Conservation (phyloP, 2,797 vertebrate species). For the Picus viridis region DNA sequence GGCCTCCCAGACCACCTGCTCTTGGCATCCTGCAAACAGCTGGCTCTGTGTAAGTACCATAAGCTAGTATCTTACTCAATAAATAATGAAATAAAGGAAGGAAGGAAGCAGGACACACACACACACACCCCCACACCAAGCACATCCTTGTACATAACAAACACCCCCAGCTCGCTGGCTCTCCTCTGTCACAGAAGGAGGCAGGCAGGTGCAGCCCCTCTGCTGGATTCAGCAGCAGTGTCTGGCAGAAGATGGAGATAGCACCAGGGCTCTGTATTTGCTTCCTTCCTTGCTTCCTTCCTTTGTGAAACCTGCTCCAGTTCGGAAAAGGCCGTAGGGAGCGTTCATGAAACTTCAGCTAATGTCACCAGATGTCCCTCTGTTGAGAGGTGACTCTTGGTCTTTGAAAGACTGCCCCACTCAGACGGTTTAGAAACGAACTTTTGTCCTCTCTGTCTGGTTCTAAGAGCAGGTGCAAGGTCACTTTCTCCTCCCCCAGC, state of each 20-base stretch:
- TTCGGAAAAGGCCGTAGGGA: constrained; percentile 60
- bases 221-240: background rate
- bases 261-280: background rate
- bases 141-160: constrained; percentile 51
- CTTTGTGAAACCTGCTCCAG: constrained; percentile 26
- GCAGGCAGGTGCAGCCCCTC: constrained; percentile 17
- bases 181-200: background rate
- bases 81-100: constrained; percentile 82
- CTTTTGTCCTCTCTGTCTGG: constrained; percentile 25
- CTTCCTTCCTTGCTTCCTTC: background rate
- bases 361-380: constrained; percentile 71
- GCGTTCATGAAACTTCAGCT: constrained; percentile 47
- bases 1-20: constrained; percentile 84
- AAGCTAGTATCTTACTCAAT: constrained; percentile 82
- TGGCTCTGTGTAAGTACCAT: constrained; percentile 80
- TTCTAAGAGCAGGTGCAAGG: background rate
- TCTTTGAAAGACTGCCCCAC: constrained; percentile 53
- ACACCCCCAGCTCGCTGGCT: background rate
- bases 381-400: constrained; percentile 47
- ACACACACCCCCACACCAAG: background rate
- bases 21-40: constrained; percentile 82
- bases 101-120: constrained; percentile 48
- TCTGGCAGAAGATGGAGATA: background rate
- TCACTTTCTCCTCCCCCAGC: background rate
- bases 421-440: background rate